phyloP scores from a whole-genome alignment of 2,113 vertebrate species.

The Pteropus alecto region DNA sequence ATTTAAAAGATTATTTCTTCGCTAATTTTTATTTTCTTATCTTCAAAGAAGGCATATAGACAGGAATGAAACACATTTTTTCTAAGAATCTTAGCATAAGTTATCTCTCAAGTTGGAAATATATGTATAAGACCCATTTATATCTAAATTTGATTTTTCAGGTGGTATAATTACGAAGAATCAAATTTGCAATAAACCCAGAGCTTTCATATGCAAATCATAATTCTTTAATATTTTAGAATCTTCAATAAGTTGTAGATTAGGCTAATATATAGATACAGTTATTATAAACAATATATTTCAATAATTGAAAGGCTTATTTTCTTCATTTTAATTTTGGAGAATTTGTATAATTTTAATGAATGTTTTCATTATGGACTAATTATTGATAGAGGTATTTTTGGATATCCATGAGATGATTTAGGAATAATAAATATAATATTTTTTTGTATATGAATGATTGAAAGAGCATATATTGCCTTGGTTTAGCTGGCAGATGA shows the following conservation, averaged over 20 bases:
- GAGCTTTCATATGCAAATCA: neutral
- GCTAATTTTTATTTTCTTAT: neutral
- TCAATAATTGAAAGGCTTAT: neutral
- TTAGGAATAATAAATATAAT: neutral
- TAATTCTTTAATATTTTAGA: neutral
- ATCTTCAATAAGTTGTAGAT: neutral
- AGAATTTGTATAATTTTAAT: neutral
- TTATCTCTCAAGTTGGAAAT: neutral
- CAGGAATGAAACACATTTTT: neutral
- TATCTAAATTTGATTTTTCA: neutral
- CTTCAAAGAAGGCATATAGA: neutral
- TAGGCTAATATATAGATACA: neutral
- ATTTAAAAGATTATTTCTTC: neutral
- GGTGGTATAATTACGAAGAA: neutral
- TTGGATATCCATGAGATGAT: neutral
- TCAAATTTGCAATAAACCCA: neutral
- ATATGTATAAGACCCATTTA: neutral
- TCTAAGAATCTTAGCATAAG: neutral
- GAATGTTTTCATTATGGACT: neutral
- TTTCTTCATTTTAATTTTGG: neutral
- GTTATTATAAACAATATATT: neutral
- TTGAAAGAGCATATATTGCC: neutral
- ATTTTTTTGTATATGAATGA: constrained; percentile 10
- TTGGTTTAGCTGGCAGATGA: neutral
- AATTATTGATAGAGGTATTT: neutral